Base-by-base conservation (phyloP, 2,797 vertebrate species). In the Aplochiton taeniatus region DNA sequence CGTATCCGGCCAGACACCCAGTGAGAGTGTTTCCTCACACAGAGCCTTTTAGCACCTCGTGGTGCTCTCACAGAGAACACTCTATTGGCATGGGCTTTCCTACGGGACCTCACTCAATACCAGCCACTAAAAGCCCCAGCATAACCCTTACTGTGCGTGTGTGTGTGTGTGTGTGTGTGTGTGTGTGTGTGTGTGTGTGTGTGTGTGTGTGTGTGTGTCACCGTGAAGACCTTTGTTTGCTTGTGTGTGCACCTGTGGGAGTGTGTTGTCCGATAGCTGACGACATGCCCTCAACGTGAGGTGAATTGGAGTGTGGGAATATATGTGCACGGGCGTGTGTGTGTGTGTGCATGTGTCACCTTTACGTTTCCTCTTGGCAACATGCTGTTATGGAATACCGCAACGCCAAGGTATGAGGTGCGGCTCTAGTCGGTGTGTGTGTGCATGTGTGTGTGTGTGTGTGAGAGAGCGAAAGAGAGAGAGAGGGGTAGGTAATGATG, bases 31-130 rank as follows among this genome's bases (percentile, higher is more conserved):
- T 17, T 76, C 74, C 74, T 64, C 70, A 84, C 85, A 85, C 78
- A 80, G 73, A 85, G 74, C 79, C 78, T 88, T 87, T 90, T 85
- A 88, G 85, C 86, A 77, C 86, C 83, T 82, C 20, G 20, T 65
- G 77, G 81, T 83, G 42, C 43, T 18, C 78, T 74, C n/a, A n/a
- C n/a, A 73, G 70, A 83, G 86, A 83, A 74, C n/a, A n/a, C n/a
- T n/a, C 79, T 63, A 74, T 72, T 66, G 64, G 55, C 83, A 70
- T 59, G 82, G 79, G 68, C 49, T 78, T 80, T 74, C 81, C 54
- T 65, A 65, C 69, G 82, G 75, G 68, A 65, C 79, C 68, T 9
- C 4, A 81, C 79, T 90, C 87, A 70, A 88, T 88, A 86, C 73
- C 63, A 83, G 77, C 74, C 84, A 82, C 69, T 82, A 76, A 80